phyloP scores from a whole-genome alignment of 1,140 invertebrate genomes.

The Drosophila miranda region DNA sequence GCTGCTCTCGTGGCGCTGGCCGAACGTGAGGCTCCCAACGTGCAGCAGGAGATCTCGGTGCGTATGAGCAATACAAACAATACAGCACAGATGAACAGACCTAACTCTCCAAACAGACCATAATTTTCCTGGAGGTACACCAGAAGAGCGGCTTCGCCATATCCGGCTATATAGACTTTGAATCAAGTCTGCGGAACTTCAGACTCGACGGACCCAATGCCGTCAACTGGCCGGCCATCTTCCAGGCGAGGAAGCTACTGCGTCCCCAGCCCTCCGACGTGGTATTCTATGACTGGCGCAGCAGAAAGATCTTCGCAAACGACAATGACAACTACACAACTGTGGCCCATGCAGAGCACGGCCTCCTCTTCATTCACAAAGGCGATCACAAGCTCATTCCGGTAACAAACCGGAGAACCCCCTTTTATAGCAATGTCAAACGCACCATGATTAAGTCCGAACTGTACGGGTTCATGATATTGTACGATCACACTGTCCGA shows the following conservation, averaged over 20 bases:
- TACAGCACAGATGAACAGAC: not conserved
- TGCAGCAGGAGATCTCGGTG: slow-evolving; percentile 54
- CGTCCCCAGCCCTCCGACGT: slow-evolving; percentile 48
- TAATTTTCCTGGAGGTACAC: slow-evolving; percentile 58
- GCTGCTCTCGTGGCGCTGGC: slow-evolving; percentile 31
- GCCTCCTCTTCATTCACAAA: slow-evolving; percentile 60
- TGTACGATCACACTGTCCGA: slow-evolving; percentile 46
- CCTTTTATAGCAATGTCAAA: slow-evolving; percentile 19
- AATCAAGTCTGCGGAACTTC: slow-evolving; percentile 45
- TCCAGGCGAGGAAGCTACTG: slow-evolving; percentile 28
- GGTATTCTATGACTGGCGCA: slow-evolving; percentile 57
- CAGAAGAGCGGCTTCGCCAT: slow-evolving; percentile 53
- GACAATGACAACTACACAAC: slow-evolving; percentile 58
- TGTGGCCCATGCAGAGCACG: slow-evolving; percentile 38
- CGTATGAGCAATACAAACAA: not conserved
- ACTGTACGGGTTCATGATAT: slow-evolving; percentile 27
- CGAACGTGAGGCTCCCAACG: slow-evolving; percentile 35
- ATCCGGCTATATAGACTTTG: slow-evolving; percentile 69
- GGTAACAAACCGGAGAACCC: slow-evolving; percentile 19
- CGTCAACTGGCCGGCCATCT: slow-evolving; percentile 58
- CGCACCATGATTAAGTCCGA: slow-evolving; percentile 24
- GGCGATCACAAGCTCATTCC: slow-evolving; percentile 63
- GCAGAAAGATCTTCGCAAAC: slow-evolving; percentile 25
- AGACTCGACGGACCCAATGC: slow-evolving; percentile 23
- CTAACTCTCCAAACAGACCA: slow-evolving; percentile 39